Conservation (phyloP, 2,888 invertebrate genomes). For the Eretmocerus hayati region DNA sequence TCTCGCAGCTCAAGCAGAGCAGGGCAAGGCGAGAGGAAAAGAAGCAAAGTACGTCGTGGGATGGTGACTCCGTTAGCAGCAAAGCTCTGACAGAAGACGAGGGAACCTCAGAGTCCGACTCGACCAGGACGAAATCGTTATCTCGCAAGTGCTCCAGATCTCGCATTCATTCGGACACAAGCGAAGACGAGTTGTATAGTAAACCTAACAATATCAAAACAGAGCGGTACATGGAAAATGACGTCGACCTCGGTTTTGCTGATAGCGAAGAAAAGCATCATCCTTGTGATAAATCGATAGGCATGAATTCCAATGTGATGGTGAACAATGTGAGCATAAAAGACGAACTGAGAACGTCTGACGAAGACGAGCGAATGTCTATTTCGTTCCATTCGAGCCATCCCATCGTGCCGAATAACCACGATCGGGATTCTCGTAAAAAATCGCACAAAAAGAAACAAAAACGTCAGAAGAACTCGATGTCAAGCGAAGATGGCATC, state of each 20-base stretch:
- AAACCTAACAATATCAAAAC: conserved; percentile 50
- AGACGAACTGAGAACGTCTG: conserved; percentile 41
- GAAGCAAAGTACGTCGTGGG: conserved; percentile 82
- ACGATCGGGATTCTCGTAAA: conserved; percentile 52
- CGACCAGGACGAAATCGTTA: conserved; percentile 51
- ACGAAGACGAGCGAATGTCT: conserved; percentile 40
- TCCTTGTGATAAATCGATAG: conserved; percentile 30
- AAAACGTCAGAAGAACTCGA: conserved; percentile 65
- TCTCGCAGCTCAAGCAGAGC: conserved; percentile 79
- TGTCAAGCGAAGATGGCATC: conserved; percentile 42
- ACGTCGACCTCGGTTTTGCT: conserved; percentile 50
- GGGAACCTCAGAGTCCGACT: conserved; percentile 47
- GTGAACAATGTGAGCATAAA: conserved; percentile 36
- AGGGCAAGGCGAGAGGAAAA: conserved; percentile 82
- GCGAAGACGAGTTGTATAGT: conserved; percentile 61
- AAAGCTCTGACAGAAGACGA: conserved; percentile 45
- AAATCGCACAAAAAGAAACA: conserved; percentile 78
- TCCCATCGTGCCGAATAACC: conserved; percentile 36
- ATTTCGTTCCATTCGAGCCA: conserved; percentile 35
- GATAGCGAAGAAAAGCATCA: conserved; percentile 44
- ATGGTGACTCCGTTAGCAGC: conserved; percentile 67
- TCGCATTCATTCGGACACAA: conserved; percentile 71
- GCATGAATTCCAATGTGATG: conserved; percentile 25
- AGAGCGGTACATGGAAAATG: conserved; percentile 57
- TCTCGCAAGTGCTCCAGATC: conserved; percentile 63